These are phyloP conservation scores for Agrenia bidenticulata DNA, from an alignment of 2,888 invertebrate species.

Conservation along the genomic window DNA sequence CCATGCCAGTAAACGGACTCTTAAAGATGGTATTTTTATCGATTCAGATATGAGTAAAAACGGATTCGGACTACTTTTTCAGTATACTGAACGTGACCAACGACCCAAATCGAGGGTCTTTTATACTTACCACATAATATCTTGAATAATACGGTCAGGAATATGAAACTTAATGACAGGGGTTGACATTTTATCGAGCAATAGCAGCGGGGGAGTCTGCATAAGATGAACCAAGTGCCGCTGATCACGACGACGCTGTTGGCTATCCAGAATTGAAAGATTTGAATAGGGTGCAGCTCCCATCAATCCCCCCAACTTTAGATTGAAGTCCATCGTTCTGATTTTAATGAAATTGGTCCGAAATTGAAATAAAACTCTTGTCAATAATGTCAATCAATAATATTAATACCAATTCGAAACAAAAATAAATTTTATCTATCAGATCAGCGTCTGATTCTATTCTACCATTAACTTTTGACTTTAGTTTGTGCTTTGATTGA, in stretches of 20 bases:
- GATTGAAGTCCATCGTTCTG: slow-evolving; percentile 9
- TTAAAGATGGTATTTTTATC: no score
- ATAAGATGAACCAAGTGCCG: not conserved
- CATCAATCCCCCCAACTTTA: slow-evolving; percentile 8
- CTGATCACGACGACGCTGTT: not conserved
- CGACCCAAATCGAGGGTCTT: not conserved
- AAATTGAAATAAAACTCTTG: no score
- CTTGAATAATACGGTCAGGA: slow-evolving; percentile 27
- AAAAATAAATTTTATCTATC: no score
- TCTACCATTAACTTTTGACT: no score
- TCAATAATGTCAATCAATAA: no score
- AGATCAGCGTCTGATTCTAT: no score
- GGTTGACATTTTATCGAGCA: not conserved
- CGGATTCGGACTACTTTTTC: no score
- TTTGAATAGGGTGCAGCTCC: slow-evolving; percentile 11
- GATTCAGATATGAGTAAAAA: no score
- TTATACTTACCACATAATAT: slow-evolving; percentile 29
- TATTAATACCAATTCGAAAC: no score
- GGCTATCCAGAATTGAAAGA: slow-evolving; percentile 3
- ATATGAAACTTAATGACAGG: slow-evolving; percentile 28
- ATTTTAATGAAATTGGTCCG: no score
- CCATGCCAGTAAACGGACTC: no score
- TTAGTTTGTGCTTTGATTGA: no score
- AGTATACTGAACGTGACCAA: not conserved
- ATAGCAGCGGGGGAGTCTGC: not conserved